Conservation (phyloP, 53 echinoderm and acorn worm species). For the Paracentrotus lividus region DNA sequence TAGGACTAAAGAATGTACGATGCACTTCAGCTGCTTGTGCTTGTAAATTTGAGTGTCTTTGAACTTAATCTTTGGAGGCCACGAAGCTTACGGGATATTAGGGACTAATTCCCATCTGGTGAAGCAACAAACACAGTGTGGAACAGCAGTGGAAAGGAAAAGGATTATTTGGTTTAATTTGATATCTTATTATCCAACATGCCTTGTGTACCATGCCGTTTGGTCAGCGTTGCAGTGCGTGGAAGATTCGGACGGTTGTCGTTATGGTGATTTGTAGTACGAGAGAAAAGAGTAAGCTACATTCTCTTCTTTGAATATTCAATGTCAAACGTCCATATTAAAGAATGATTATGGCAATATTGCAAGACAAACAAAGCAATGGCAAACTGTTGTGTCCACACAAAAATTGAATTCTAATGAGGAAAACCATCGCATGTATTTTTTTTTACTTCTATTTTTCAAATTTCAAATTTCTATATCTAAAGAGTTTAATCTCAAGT, state of each 20-base stretch:
- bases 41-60: not conserved
- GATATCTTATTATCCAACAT: slow-evolving; percentile 2
- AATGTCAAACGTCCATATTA: not conserved
- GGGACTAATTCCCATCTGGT: not conserved
- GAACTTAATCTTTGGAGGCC: not conserved
- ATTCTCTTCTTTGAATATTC: not conserved
- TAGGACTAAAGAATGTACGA: not conserved
- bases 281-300: slow-evolving; percentile 64
- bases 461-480: no score
- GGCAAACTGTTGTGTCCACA: no score
- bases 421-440: no score
- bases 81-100: not conserved
- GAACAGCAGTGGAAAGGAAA: not conserved
- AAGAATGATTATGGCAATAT: not conserved
- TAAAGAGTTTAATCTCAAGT: no score
- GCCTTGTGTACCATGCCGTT: slow-evolving; percentile 66
- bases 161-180: slow-evolving; percentile 4
- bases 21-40: not conserved
- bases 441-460: no score
- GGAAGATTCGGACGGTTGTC: slow-evolving; percentile 63
- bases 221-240: slow-evolving; percentile 68
- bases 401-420: no score
- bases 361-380: no score
- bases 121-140: not conserved
- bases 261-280: slow-evolving; percentile 60